Percentiles rank a stretch among this genome's conserved stretches.
phyloP scores from a whole-genome alignment of 1,140 invertebrate species.

The Bombus haemorrhoidalis region DNA sequence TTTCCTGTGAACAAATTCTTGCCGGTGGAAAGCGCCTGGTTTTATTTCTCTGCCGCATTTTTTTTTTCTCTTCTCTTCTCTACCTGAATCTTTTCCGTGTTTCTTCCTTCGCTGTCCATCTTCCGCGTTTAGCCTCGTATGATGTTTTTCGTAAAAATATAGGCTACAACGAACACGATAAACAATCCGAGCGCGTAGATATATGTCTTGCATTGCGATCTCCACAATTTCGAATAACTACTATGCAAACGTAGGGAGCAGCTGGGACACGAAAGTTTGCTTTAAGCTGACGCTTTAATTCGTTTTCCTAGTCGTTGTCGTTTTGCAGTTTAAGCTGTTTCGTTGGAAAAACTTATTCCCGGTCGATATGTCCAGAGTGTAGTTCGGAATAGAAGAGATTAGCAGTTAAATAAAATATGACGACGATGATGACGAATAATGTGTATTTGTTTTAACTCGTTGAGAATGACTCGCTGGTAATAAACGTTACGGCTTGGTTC shows the following conservation, averaged over 20 bases:
- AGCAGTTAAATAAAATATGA: background rate
- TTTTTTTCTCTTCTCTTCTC: background rate
- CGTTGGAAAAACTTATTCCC: background rate
- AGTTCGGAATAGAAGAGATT: background rate
- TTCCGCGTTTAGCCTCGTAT: background rate
- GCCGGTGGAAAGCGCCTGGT: constrained; percentile 2
- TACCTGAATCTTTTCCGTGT: background rate
- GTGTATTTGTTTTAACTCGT: too few relatives aligned
- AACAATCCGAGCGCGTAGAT: background rate
- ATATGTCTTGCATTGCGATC: background rate
- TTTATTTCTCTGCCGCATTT: constrained; percentile 14
- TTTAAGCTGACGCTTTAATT: background rate
- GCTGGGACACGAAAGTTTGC: background rate
- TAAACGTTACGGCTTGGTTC: too few relatives aligned
- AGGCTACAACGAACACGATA: background rate
- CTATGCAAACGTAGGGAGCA: background rate
- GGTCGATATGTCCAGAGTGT: background rate
- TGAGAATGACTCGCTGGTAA: too few relatives aligned
- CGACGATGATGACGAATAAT: background rate
- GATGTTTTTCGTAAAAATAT: background rate
- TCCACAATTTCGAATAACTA: background rate
- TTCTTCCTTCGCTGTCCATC: background rate
- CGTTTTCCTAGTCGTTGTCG: background rate
- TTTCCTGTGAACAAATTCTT: constrained; percentile 39
- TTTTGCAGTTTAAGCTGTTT: background rate